Conservation (phyloP, 2,888 invertebrate genomes). For the Pyrgus malvae region DNA sequence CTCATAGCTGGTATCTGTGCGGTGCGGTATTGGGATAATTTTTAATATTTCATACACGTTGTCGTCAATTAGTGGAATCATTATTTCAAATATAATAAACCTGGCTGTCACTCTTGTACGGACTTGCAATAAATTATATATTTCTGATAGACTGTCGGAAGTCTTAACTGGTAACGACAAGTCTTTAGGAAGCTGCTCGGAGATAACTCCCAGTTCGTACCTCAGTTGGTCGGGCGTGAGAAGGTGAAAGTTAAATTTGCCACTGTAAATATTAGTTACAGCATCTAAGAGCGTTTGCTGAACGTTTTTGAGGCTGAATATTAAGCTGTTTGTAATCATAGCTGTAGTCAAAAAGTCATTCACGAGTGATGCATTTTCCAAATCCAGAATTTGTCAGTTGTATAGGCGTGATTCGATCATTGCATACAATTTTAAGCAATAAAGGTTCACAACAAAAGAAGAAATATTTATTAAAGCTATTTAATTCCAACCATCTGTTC, state of each 20-base stretch:
- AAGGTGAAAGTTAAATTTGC: background rate
- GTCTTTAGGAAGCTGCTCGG: background rate
- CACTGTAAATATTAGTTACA: background rate
- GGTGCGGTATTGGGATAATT: background rate
- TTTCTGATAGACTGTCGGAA: background rate
- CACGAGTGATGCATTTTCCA: background rate
- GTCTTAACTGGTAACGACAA: background rate
- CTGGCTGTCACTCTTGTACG: background rate
- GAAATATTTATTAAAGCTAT: too few species aligned
- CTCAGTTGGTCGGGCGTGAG: background rate
- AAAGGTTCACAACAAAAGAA: too few species aligned
- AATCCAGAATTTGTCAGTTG: too few species aligned
- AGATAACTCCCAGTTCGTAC: background rate
- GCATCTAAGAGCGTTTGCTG: background rate
- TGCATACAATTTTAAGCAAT: too few species aligned
- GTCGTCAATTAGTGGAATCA: background rate
- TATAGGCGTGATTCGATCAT: too few species aligned
- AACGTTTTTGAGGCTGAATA: background rate
- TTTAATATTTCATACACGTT: background rate
- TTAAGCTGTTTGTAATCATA: background rate
- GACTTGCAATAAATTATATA: background rate
- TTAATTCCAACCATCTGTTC: too few species aligned
- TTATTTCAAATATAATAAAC: background rate
- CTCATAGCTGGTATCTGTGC: background rate
- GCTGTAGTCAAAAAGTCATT: background rate